Evolutionary conservation across 2,888 invertebrate species (phyloP).

Genomic region (Torymus auratus): DNA sequence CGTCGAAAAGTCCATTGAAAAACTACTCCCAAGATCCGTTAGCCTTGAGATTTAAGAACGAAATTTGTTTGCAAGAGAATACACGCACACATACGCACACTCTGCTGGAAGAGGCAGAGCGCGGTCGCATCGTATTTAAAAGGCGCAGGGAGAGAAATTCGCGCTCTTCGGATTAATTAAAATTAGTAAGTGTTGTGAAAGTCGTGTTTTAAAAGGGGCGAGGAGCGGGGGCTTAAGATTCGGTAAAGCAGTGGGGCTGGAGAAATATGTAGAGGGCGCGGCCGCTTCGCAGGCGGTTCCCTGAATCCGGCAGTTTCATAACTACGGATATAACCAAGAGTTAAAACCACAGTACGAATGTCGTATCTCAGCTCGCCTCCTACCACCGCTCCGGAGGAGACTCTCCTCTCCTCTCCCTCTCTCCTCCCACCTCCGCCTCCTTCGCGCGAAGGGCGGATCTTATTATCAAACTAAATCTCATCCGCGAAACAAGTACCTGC

Average conservation of each 20-base stretch:
- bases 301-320: conserved; percentile 74
- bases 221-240: conserved; percentile 48
- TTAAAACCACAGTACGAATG: conserved; percentile 76
- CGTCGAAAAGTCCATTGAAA: too few species aligned
- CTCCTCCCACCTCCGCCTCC: conserved; percentile 57
- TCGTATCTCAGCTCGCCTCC: conserved; percentile 72
- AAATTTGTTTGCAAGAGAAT: too few species aligned
- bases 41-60: too few species aligned
- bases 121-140: not conserved
- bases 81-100: too few species aligned
- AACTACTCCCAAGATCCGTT: too few species aligned
- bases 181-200: conserved; percentile 55
- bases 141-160: conserved; percentile 2
- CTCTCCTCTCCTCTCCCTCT: conserved; percentile 49
- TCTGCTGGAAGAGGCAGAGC: not conserved
- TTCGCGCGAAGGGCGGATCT: conserved; percentile 68
- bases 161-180: conserved; percentile 55
- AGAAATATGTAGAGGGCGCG: conserved; percentile 28
- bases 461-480: conserved; percentile 75
- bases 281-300: conserved; percentile 55
- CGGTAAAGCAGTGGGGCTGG: conserved; percentile 29
- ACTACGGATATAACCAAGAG: conserved; percentile 74
- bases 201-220: conserved; percentile 51
- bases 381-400: conserved; percentile 52
- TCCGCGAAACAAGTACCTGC: conserved; percentile 70